Conservation (phyloP, 2,113 vertebrate genomes). For the Loxodonta africana region DNA sequence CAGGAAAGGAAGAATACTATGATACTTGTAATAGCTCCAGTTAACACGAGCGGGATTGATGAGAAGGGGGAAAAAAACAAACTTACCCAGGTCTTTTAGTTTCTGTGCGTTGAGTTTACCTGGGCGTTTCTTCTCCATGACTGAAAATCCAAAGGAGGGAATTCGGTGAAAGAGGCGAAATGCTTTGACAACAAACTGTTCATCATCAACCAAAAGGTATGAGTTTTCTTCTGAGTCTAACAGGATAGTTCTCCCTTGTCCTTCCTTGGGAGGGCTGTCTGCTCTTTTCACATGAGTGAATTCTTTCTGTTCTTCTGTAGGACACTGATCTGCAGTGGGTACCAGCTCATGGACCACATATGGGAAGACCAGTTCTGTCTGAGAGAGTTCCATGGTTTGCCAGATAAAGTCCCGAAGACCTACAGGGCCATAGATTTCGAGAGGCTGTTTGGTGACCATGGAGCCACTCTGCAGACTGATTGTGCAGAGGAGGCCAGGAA, state of each 20-base stretch:
- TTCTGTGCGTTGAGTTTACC: constrained; percentile 92
- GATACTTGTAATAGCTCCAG: background rate
- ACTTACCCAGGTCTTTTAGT: constrained; percentile 93
- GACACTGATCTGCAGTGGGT: constrained; percentile 93
- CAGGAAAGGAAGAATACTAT: background rate
- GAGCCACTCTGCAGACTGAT: constrained; percentile 92
- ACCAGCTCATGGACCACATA: constrained; percentile 95
- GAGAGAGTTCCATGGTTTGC: constrained; percentile 92
- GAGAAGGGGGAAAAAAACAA: background rate
- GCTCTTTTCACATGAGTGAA: constrained; percentile 44
- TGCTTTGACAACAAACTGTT: constrained; percentile 91
- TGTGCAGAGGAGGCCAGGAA: constrained; percentile 96
- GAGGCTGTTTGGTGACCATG: constrained; percentile 74
- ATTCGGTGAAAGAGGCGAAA: constrained; percentile 95
- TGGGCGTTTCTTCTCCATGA: constrained; percentile 92
- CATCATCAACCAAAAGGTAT: constrained; percentile 91
- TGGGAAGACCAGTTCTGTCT: constrained; percentile 92
- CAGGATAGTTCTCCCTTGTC: constrained; percentile 86
- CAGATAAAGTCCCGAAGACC: constrained; percentile 92
- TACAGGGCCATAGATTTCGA: constrained; percentile 94
- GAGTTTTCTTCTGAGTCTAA: constrained; percentile 87
- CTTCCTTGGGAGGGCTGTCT: constrained; percentile 68
- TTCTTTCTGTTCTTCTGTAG: constrained; percentile 89
- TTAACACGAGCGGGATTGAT: background rate
- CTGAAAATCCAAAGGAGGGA: constrained; percentile 95